A percentile compares a stretch with the other conserved stretches of the same genome.
Conservation (phyloP, 2,113 vertebrate genomes). For the Poeciliopsis turrubarensis region DNA sequence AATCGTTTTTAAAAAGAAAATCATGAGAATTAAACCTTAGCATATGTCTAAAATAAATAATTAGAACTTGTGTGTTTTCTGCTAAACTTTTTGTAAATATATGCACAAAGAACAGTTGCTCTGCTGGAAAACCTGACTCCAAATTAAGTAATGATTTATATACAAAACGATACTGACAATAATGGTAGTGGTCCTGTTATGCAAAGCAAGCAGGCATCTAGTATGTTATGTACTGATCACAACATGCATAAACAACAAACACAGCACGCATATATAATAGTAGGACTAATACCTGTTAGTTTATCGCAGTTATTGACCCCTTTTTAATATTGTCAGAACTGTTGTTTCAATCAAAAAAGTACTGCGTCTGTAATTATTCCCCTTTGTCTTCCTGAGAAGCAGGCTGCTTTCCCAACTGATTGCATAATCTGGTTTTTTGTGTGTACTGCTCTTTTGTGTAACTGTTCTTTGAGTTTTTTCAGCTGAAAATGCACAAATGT, state of each 20-base stretch:
- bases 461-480: not conserved
- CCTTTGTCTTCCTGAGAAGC: too few species aligned
- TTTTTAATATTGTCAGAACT: not conserved
- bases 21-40: not conserved
- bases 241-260: too few species aligned
- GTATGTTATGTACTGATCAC: too few species aligned
- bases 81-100: slow-evolving; percentile 6
- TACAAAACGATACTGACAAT: too few species aligned
- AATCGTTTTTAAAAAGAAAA: not conserved
- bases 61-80: slow-evolving; percentile 8
- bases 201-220: too few species aligned
- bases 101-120: slow-evolving; percentile 18
- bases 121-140: not conserved
- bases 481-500: not conserved
- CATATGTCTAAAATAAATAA: not conserved
- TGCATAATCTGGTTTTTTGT: too few species aligned
- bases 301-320: not conserved
- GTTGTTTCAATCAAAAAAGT: not conserved
- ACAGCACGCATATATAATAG: too few species aligned
- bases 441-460: too few species aligned
- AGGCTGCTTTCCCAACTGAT: too few species aligned
- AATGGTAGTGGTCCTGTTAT: too few species aligned
- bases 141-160: too few species aligned
- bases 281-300: not conserved
- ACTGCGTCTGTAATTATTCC: too few species aligned